Percentiles rank a stretch among this genome's conserved stretches.
These are phyloP conservation scores for Drepanosiphum platanoidis DNA, from an alignment of 2,888 invertebrate species.

Conservation along the genomic window DNA sequence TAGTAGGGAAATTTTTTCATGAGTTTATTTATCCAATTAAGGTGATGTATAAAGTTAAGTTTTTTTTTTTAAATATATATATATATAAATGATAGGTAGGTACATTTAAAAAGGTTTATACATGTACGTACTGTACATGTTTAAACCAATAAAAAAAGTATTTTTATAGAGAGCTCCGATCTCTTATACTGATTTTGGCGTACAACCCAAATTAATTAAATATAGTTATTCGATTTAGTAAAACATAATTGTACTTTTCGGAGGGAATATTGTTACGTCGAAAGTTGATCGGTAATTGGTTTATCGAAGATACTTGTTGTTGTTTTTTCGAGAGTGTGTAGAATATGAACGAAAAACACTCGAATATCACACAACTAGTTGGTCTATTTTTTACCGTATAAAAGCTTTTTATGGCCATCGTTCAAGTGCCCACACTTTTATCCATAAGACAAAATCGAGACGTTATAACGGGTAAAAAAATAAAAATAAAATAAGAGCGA, in stretches of 20 bases:
- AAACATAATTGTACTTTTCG: background rate
- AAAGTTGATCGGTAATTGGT: conserved; percentile 16
- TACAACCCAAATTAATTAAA: background rate
- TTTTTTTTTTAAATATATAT: too few species aligned
- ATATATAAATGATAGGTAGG: too few species aligned
- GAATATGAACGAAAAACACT: conserved; percentile 33
- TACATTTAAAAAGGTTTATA: background rate
- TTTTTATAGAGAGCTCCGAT: background rate
- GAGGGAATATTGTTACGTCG: background rate
- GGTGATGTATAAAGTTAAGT: too few species aligned
- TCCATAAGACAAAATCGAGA: background rate
- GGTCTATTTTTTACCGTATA: conserved; percentile 50
- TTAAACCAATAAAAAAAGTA: background rate
- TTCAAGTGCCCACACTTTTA: conserved; percentile 29
- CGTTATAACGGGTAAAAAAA: conserved; percentile 13
- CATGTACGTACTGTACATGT: background rate
- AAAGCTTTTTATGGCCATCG: conserved; percentile 34
- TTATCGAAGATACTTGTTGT: background rate
- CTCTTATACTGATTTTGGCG: conserved; percentile 5
- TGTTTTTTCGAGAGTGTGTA: background rate
- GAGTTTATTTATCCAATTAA: too few species aligned
- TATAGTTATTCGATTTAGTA: background rate
- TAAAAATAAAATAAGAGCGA: background rate
- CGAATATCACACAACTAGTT: conserved; percentile 37
- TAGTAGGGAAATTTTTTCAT: too few species aligned